phyloP scores from a whole-genome alignment of 2,888 invertebrate genomes.

The Cancer borealis region DNA sequence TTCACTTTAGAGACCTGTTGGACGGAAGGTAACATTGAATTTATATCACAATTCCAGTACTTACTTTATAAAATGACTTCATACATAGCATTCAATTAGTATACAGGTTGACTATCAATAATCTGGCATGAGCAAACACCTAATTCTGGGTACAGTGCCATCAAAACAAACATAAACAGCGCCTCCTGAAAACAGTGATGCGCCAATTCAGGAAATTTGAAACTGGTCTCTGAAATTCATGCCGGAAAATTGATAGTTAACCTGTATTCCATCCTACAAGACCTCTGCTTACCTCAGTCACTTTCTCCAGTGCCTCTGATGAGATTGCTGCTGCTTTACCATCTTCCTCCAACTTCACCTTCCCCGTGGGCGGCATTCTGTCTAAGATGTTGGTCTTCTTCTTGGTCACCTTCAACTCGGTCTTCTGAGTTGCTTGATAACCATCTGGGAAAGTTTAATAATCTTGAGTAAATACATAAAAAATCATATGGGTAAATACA shows the following conservation, averaged over 20 bases:
- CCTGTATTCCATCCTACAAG: no score
- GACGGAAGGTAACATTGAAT: neutral
- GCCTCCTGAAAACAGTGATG: no score
- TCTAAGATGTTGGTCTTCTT: constrained; percentile 91
- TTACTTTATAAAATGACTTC: neutral
- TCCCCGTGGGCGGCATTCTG: constrained; percentile 80
- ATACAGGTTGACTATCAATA: no score
- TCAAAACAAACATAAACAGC: no score
- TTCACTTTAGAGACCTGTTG: constrained; percentile 75
- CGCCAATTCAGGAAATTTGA: no score
- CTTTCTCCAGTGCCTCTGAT: constrained; percentile 76
- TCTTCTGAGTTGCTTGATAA: constrained; percentile 81
- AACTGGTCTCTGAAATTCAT: no score
- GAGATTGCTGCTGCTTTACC: constrained; percentile 74
- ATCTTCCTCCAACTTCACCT: constrained; percentile 68
- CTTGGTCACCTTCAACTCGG: constrained; percentile 85
- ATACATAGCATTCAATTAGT: neutral
- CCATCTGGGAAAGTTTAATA: constrained; percentile 78
- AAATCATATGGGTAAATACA: neutral
- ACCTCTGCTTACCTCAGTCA: constrained; percentile 65
- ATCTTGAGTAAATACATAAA: neutral
- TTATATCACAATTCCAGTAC: neutral
- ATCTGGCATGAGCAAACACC: no score
- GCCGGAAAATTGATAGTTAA: no score
- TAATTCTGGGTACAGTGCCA: no score